Percentiles rank a stretch among this genome's conserved stretches.
phyloP scores from a whole-genome alignment of 2,797 vertebrate species.

The Myoxocephalus aenaeus region DNA sequence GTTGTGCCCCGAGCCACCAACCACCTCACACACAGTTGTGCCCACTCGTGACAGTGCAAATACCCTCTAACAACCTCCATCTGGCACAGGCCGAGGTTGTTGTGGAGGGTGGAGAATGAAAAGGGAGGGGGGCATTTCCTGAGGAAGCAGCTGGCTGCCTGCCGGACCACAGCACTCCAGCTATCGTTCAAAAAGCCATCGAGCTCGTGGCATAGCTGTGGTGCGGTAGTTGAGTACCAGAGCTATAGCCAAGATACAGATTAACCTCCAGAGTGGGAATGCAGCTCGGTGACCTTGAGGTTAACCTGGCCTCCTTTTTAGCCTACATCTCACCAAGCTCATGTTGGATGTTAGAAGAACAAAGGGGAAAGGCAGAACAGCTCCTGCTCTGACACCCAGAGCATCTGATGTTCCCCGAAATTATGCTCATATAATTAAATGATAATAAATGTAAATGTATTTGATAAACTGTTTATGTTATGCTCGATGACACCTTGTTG shows the following conservation, averaged over 20 bases:
- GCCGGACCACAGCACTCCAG: slow-evolving; percentile 59
- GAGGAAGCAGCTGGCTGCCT: slow-evolving; percentile 83
- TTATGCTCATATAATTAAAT: neutral
- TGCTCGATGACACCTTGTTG: neutral
- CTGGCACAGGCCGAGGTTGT: slow-evolving; percentile 62
- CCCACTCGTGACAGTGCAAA: slow-evolving; percentile 66
- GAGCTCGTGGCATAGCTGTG: slow-evolving; percentile 31
- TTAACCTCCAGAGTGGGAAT: slow-evolving; percentile 47
- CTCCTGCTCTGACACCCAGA: slow-evolving; percentile 22
- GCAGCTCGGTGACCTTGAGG: slow-evolving; percentile 56
- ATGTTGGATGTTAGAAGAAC: slow-evolving; percentile 48
- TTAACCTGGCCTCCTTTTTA: slow-evolving; percentile 71
- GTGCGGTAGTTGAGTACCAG: slow-evolving; percentile 34
- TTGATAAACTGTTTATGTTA: neutral
- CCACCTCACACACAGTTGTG: slow-evolving; percentile 31
- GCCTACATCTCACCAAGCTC: slow-evolving; percentile 58
- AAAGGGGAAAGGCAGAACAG: slow-evolving; percentile 24
- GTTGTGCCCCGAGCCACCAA: slow-evolving; percentile 7
- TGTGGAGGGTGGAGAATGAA: slow-evolving; percentile 58
- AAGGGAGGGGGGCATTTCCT: slow-evolving; percentile 71
- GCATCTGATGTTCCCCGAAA: neutral
- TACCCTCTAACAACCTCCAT: slow-evolving; percentile 73
- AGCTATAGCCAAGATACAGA: slow-evolving; percentile 33
- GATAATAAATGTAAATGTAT: neutral
- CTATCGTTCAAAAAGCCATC: slow-evolving; percentile 29